phyloP scores from a whole-genome alignment of 2,797 vertebrate genomes.

The Trachurus trachurus region DNA sequence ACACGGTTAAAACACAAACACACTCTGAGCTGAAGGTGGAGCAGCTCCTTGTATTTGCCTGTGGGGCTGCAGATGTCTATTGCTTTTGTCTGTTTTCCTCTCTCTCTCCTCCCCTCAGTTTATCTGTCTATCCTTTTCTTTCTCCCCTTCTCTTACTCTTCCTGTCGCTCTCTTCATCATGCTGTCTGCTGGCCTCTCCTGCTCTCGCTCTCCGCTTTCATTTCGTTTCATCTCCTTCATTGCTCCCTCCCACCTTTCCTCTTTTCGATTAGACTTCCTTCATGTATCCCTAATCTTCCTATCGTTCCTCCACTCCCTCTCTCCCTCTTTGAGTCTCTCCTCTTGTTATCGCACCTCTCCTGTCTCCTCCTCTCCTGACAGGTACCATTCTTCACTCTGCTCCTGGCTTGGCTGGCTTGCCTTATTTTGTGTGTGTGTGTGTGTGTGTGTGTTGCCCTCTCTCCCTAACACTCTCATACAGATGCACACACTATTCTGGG shows the following conservation, averaged over 20 bases:
- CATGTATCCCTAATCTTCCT: conserved; percentile 72
- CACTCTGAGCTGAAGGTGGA: conserved; percentile 46
- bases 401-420: conserved; percentile 42
- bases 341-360: conserved; percentile 66
- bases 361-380: conserved; percentile 71
- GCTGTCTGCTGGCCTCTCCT: conserved; percentile 9
- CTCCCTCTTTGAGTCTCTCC: conserved; percentile 43
- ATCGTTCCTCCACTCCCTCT: conserved; percentile 47
- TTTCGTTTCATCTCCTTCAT: conserved; percentile 43
- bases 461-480: conserved; percentile 5
- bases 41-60: conserved; percentile 63
- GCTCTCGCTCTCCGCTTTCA: conserved; percentile 35
- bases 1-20: conserved; percentile 23
- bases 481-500: conserved; percentile 18
- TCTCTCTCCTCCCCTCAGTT: conserved; percentile 29
- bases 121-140: conserved; percentile 55
- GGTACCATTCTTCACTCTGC: conserved; percentile 77
- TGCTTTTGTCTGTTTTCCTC: conserved; percentile 59
- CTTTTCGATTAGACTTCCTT: conserved; percentile 71
- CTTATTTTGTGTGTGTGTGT: conserved; percentile 17
- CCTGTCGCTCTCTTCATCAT: conserved; percentile 50
- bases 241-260: conserved; percentile 44
- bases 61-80: conserved; percentile 74
- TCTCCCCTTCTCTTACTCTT: conserved; percentile 34
- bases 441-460: not conserved